These are phyloP conservation scores for Ophion slaviceki DNA, from an alignment of 2,888 invertebrate genomes.

Conservation along the genomic window DNA sequence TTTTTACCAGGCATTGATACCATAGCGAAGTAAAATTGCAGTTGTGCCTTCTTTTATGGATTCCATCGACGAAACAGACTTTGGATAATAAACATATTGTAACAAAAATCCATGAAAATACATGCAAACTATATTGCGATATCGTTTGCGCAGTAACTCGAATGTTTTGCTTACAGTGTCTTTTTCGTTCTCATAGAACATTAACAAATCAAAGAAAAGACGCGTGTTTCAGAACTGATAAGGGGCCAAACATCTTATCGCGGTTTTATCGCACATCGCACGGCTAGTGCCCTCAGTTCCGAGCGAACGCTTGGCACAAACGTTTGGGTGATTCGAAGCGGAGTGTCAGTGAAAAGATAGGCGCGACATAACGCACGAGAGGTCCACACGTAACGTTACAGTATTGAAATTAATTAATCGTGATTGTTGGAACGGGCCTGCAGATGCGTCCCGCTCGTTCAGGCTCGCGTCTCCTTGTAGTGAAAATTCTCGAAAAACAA, in stretches of 20 bases:
- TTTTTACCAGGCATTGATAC: neutral
- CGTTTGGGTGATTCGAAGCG: conserved; percentile 22
- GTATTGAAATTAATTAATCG: conserved; percentile 3
- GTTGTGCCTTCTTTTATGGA: neutral
- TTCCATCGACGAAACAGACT: neutral
- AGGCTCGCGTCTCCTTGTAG: neutral
- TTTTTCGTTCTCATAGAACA: neutral
- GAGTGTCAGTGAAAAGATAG: neutral
- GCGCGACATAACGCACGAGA: neutral
- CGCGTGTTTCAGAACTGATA: neutral
- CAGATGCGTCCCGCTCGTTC: neutral
- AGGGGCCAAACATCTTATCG: conserved; percentile 21
- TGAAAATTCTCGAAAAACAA: neutral
- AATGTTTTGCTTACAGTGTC: neutral
- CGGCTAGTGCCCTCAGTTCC: conserved; percentile 17
- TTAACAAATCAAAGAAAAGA: neutral
- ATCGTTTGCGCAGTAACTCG: neutral
- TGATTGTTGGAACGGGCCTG: neutral
- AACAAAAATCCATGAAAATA: neutral
- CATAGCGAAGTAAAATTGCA: too few species aligned
- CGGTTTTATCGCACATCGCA: neutral
- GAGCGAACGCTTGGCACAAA: conserved; percentile 14
- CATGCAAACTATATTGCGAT: neutral
- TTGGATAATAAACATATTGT: neutral
- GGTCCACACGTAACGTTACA: neutral